Evolutionary conservation across 2,888 invertebrate genomes (phyloP).

Genomic region (Leucoma salicis): DNA sequence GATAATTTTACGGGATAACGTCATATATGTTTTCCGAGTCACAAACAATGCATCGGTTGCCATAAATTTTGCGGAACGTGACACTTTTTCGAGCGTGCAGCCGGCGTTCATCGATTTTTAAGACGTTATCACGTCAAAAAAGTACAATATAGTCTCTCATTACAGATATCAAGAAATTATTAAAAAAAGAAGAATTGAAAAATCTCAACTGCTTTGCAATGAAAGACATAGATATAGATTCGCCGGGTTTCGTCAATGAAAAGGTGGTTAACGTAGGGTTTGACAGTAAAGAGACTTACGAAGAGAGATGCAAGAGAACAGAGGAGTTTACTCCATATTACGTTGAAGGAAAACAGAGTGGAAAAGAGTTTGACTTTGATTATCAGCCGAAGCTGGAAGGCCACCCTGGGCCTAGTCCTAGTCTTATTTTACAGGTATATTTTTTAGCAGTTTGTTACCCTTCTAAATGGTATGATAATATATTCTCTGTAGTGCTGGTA

Average conservation of each 20-base stretch:
- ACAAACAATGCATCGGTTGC: too few relatives aligned
- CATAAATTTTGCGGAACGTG: too few relatives aligned
- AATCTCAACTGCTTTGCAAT: slow-evolving; percentile 72
- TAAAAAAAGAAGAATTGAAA: slow-evolving; percentile 48
- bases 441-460: too few relatives aligned
- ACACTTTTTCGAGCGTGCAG: too few relatives aligned
- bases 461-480: too few relatives aligned
- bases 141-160: too few relatives aligned
- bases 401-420: slow-evolving; percentile 96
- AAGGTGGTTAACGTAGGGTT: slow-evolving; percentile 64
- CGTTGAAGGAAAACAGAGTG: slow-evolving; percentile 48
- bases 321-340: slow-evolving; percentile 56
- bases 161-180: slow-evolving; percentile 2
- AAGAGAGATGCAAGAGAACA: slow-evolving; percentile 35
- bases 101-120: too few relatives aligned
- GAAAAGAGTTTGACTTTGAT: slow-evolving; percentile 89
- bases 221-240: slow-evolving; percentile 68
- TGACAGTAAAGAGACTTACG: slow-evolving; percentile 56
- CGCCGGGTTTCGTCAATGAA: slow-evolving; percentile 56
- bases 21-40: too few relatives aligned
- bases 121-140: too few relatives aligned
- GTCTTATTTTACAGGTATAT: slow-evolving; percentile 90
- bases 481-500: too few relatives aligned
- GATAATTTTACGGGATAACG: too few relatives aligned
- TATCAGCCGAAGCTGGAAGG: slow-evolving; percentile 89